Conservation (phyloP, 92 coral and sea anemone genomes). For the Umimayanthus chanpuru region DNA sequence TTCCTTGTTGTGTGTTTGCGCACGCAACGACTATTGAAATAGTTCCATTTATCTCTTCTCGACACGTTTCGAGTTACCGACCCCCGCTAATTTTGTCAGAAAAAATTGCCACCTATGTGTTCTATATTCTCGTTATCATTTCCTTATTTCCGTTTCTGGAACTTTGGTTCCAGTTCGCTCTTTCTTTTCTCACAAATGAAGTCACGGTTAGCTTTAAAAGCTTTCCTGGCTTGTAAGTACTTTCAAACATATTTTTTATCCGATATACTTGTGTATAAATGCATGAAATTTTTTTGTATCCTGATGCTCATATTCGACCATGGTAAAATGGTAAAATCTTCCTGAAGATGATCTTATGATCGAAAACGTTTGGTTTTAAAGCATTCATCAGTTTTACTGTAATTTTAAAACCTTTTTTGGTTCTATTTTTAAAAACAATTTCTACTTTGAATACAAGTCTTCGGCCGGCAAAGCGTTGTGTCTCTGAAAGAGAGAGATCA, state of each 20-base stretch:
- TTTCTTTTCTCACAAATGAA: neutral
- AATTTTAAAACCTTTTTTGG: neutral
- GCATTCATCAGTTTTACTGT: neutral
- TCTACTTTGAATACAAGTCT: neutral
- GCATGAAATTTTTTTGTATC: too few species aligned
- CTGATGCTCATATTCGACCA: too few species aligned
- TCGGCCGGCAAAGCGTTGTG: neutral
- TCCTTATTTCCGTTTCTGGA: conserved; percentile 14
- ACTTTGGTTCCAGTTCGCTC: neutral
- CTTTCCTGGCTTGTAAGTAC: neutral
- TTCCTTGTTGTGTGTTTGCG: conserved; percentile 15
- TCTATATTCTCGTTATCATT: neutral
- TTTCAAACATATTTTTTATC: neutral
- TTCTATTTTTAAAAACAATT: neutral
- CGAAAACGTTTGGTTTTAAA: neutral
- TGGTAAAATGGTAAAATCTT: too few species aligned
- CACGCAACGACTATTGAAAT: neutral
- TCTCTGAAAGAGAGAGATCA: neutral
- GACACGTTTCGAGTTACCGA: neutral
- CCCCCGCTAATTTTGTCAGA: neutral
- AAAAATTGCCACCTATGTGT: neutral
- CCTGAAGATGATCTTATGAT: neutral
- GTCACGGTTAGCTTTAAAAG: neutral
- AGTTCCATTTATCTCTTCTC: neutral
- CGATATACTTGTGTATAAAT: neutral